Evolutionary conservation across 2,888 invertebrate species (phyloP).

Genomic region (Dicranocentrus wangi): DNA sequence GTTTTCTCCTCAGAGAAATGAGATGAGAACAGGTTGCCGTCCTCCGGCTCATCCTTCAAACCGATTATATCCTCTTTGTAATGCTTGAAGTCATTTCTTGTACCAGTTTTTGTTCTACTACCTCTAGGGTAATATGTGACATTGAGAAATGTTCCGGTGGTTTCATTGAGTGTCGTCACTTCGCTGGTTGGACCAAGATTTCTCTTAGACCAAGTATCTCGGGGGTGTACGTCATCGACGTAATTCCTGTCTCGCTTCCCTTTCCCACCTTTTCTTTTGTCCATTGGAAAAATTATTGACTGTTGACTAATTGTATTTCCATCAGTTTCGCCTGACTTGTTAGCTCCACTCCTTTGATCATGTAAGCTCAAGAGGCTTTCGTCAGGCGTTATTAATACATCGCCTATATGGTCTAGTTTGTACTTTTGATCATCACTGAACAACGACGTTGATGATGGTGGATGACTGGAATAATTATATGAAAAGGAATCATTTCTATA

Average conservation of each 20-base stretch:
- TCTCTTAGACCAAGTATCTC: slow-evolving; percentile 1
- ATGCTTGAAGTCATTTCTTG: slow-evolving; percentile 4
- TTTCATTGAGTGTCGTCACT: slow-evolving; percentile 11
- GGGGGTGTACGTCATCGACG: neutral
- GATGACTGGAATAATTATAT: slow-evolving; percentile 45
- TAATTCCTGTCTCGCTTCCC: neutral
- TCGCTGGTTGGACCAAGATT: neutral
- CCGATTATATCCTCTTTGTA: neutral
- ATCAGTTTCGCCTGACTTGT: neutral
- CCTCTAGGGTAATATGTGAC: neutral
- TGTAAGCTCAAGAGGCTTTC: slow-evolving; percentile 52
- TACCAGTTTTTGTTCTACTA: neutral
- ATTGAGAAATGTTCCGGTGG: slow-evolving; percentile 12
- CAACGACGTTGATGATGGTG: slow-evolving; percentile 4
- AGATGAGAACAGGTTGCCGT: neutral
- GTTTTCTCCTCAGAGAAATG: neutral
- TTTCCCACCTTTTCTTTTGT: slow-evolving; percentile 20
- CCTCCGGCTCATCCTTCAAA: slow-evolving; percentile 1
- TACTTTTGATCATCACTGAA: slow-evolving; percentile 20
- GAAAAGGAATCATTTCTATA: slow-evolving; percentile 36
- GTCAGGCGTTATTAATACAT: neutral
- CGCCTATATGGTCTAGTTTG: slow-evolving; percentile 42
- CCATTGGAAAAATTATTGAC: neutral
- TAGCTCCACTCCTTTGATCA: slow-evolving; percentile 9
- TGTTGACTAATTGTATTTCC: slow-evolving; percentile 26